phyloP scores from a whole-genome alignment of 1,140 invertebrate species.

The Drosophila ohnishii region DNA sequence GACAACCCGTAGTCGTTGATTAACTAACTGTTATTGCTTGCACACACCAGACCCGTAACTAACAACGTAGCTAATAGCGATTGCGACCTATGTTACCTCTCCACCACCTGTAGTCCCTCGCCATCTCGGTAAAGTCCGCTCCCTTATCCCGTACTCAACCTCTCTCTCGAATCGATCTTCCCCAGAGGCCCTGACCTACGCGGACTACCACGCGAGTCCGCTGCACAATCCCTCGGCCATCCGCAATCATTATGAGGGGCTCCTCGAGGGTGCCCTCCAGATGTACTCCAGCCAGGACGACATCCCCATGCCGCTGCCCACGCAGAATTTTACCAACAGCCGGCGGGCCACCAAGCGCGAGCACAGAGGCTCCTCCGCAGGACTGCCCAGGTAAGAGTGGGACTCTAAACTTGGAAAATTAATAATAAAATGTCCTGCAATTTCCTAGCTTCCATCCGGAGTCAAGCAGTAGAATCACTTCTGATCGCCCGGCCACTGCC shows the following conservation, averaged over 20 bases:
- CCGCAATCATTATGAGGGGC: constrained; percentile 78
- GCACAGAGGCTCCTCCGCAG: constrained; percentile 78
- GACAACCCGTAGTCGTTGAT: constrained; percentile 67
- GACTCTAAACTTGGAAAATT: no score
- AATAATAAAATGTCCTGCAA: no score
- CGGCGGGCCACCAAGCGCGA: constrained; percentile 74
- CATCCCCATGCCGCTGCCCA: constrained; percentile 73
- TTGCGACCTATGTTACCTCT: constrained; percentile 19
- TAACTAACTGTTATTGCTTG: constrained; percentile 57
- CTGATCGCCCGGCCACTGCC: constrained; percentile 78
- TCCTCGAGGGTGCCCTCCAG: constrained; percentile 81
- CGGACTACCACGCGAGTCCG: constrained; percentile 76
- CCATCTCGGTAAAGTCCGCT: constrained; percentile 30
- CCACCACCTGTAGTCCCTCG: constrained; percentile 33
- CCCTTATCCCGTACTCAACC: constrained; percentile 54
- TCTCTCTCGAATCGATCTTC: constrained; percentile 73
- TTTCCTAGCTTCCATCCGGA: constrained; percentile 47
- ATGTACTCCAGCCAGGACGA: constrained; percentile 82
- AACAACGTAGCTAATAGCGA: constrained; percentile 42
- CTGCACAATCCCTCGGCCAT: constrained; percentile 79
- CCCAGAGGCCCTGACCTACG: constrained; percentile 71
- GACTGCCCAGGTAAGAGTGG: constrained; percentile 56
- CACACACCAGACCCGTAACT: constrained; percentile 47
- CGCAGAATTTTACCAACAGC: constrained; percentile 73
- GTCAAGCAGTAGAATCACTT: constrained; percentile 26